These are phyloP conservation scores for Panagrolaimus sp. DNA, from an alignment of 1,140 invertebrate genomes.

Conservation along the genomic window DNA sequence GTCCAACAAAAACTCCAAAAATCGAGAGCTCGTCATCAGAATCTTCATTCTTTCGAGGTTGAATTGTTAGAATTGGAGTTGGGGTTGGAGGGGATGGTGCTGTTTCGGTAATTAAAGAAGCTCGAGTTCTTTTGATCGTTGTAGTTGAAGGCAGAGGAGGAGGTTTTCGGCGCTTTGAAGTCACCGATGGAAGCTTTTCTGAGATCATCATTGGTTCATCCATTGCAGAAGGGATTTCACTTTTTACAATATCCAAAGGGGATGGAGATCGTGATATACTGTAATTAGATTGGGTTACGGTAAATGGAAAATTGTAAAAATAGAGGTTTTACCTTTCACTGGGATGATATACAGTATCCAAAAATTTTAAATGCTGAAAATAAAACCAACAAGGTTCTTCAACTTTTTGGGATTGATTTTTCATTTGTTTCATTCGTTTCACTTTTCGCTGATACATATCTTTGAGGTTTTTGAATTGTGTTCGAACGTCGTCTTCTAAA, in stretches of 20 bases:
- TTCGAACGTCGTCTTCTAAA: conserved; percentile 32
- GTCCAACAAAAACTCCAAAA: neutral
- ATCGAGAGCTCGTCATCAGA: neutral
- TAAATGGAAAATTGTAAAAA: no score
- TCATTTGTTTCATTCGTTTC: conserved; percentile 13
- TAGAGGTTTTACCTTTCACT: no score
- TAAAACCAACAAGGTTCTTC: conserved; percentile 33
- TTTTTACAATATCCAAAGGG: neutral
- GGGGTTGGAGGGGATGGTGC: no score
- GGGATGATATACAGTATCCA: conserved; percentile 3
- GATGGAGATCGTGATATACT: neutral
- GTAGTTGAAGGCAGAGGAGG: no score
- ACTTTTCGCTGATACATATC: conserved; percentile 33
- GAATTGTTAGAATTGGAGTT: no score
- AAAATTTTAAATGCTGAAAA: conserved; percentile 30
- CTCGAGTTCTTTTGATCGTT: no score
- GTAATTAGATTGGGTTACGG: no score
- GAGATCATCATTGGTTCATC: conserved; percentile 5
- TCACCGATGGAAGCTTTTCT: neutral
- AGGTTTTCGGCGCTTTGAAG: no score
- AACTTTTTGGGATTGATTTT: conserved; percentile 17
- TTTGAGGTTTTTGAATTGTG: conserved; percentile 35
- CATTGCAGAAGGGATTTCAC: conserved; percentile 5
- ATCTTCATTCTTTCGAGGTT: neutral
- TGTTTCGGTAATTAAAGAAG: no score